Evolutionary conservation across 2,888 invertebrate genomes (phyloP).

Genomic region (Drosophila infuscata): DNA sequence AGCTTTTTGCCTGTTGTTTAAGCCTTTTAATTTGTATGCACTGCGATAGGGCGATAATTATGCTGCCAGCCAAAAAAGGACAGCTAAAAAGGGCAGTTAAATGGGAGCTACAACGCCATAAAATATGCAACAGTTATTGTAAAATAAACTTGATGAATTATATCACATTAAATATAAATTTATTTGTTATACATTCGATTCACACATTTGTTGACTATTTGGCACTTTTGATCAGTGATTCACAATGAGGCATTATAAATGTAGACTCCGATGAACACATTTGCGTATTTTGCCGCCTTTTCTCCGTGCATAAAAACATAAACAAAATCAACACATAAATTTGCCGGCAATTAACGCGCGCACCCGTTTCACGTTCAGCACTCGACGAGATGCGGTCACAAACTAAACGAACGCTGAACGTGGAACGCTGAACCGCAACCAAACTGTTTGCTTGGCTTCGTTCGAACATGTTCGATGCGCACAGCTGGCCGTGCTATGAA

Average conservation of each 20-base stretch:
- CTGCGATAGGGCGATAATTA: conserved; percentile 73
- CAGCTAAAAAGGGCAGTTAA: background rate
- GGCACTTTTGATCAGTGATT: conserved; percentile 9
- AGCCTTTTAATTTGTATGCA: conserved; percentile 71
- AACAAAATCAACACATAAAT: conserved; percentile 51
- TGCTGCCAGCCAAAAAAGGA: conserved; percentile 26
- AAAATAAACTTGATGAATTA: conserved; percentile 3
- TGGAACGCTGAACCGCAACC: conserved; percentile 12
- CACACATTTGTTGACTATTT: conserved; percentile 28
- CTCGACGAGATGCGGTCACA: conserved; percentile 40
- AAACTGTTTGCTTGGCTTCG: background rate
- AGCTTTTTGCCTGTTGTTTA: conserved; percentile 42
- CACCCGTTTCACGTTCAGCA: conserved; percentile 26
- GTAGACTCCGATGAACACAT: conserved; percentile 18
- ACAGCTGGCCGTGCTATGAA: conserved; percentile 24
- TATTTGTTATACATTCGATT: conserved; percentile 14
- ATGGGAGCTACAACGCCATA: conserved; percentile 30
- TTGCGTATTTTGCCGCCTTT: conserved; percentile 55
- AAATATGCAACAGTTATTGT: conserved; percentile 49
- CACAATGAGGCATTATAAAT: conserved; percentile 1
- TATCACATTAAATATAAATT: conserved; percentile 5
- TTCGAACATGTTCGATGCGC: conserved; percentile 28
- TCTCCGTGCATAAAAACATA: conserved; percentile 51
- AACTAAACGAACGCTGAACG: conserved; percentile 34
- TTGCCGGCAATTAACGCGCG: conserved; percentile 36